Conservation (phyloP, 2,888 invertebrate genomes). For the Tetramorium bicarinatum region DNA sequence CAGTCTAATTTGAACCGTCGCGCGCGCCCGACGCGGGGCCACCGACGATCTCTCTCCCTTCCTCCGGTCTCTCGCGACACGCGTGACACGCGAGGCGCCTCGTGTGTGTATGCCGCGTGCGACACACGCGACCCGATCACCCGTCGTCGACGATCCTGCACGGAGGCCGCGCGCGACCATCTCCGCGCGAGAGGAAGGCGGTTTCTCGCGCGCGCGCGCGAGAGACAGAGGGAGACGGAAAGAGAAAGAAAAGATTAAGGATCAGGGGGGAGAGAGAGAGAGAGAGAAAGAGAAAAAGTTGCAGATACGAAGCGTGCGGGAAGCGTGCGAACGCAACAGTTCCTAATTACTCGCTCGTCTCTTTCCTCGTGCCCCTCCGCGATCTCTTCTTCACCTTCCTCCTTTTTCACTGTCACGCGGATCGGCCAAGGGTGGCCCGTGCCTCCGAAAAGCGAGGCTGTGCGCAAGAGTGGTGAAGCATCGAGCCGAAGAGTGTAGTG, state of each 20-base stretch:
- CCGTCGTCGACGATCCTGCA: conserved; percentile 67
- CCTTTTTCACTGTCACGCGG: not conserved
- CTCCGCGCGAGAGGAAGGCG: conserved; percentile 36
- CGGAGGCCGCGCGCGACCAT: conserved; percentile 51
- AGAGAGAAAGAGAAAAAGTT: not conserved
- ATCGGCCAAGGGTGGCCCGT: conserved; percentile 23
- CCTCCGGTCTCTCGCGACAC: conserved; percentile 69
- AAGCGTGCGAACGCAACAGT: conserved; percentile 14
- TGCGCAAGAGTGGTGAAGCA: conserved; percentile 38
- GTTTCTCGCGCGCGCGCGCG: conserved; percentile 46
- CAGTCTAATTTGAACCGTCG: conserved; percentile 87
- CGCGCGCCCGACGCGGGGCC: conserved; percentile 85
- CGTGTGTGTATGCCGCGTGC: conserved; percentile 75
- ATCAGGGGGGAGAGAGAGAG: conserved; percentile 15
- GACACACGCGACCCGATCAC: conserved; percentile 74
- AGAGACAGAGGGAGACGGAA: conserved; percentile 18
- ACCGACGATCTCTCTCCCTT: conserved; percentile 76
- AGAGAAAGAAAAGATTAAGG: not conserved
- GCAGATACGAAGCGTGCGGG: not conserved
- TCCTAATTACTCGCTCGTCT: not conserved
- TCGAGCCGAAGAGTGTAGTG: conserved; percentile 33
- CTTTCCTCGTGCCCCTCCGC: conserved; percentile 12
- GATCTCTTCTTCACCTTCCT: conserved; percentile 6
- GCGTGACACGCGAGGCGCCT: conserved; percentile 76
- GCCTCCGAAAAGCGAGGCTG: not conserved